Evolutionary conservation across 2,113 vertebrate genomes (phyloP).

Genomic region (Eidolon helvum): DNA sequence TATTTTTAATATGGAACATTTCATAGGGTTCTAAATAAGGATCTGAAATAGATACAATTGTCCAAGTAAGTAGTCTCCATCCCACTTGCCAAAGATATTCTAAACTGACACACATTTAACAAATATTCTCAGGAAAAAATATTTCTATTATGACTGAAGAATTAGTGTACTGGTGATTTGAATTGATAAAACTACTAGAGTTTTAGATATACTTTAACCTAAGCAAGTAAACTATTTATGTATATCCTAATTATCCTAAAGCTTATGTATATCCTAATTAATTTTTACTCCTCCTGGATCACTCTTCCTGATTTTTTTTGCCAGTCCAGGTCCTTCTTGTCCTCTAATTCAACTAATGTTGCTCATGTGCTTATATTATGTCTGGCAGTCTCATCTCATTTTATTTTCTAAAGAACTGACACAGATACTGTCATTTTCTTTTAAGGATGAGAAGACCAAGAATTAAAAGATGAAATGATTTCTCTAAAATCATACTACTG

Average conservation of each 20-base stretch:
- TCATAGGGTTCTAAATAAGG: constrained; percentile 6
- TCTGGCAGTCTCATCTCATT: not conserved
- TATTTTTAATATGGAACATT: constrained; percentile 59
- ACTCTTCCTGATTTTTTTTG: not conserved
- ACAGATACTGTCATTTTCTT: not conserved
- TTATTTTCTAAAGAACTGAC: not conserved
- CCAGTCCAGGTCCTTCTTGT: not conserved
- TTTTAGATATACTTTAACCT: not conserved
- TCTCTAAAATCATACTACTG: not conserved
- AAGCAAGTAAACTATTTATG: not conserved
- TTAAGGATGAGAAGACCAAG: not conserved
- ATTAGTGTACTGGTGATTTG: constrained; percentile 26
- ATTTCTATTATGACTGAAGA: constrained; percentile 39
- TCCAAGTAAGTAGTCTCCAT: constrained; percentile 30
- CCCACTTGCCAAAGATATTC: not conserved
- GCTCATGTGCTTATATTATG: not conserved
- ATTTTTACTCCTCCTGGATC: not conserved
- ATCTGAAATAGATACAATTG: constrained; percentile 18
- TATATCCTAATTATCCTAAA: not conserved
- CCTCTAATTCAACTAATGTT: not conserved
- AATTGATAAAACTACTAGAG: not conserved
- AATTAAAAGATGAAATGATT: not conserved
- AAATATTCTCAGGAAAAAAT: constrained; percentile 28
- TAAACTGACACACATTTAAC: not conserved
- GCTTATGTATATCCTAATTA: not conserved